A percentile compares a stretch with the other conserved stretches of the same genome.
Evolutionary conservation across 2,888 invertebrate genomes (phyloP).

Genomic region (Baccha elongata): DNA sequence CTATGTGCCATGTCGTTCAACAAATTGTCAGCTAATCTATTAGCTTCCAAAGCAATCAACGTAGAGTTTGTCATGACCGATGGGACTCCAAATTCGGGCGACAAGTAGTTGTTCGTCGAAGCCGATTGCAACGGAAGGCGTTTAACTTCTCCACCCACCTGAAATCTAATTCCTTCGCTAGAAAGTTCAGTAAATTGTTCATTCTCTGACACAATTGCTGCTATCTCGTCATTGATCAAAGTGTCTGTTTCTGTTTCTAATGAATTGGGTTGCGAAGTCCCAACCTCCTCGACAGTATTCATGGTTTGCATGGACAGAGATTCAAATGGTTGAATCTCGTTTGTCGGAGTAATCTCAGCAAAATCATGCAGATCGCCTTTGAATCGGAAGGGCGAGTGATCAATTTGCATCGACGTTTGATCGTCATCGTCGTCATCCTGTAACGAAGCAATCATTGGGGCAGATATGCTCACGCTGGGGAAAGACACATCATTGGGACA

Average conservation of each 20-base stretch:
- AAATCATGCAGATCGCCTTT: conserved; percentile 76
- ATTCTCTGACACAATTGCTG: conserved; percentile 51
- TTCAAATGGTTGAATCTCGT: conserved; percentile 76
- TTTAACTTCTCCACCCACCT: conserved; percentile 80
- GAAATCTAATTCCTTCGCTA: conserved; percentile 76
- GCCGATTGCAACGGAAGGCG: conserved; percentile 72
- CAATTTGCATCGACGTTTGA: conserved; percentile 70
- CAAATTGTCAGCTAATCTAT: conserved; percentile 86
- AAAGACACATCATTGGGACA: conserved; percentile 91
- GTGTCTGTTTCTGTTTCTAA: conserved; percentile 79
- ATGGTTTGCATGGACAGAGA: conserved; percentile 61
- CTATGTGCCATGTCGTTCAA: conserved; percentile 84
- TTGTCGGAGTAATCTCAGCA: conserved; percentile 79
- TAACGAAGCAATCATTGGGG: conserved; percentile 88
- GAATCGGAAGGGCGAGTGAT: conserved; percentile 49
- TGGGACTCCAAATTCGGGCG: conserved; percentile 81
- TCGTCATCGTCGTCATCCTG: conserved; percentile 84
- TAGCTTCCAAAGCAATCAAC: conserved; percentile 89
- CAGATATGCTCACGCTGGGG: conserved; percentile 90
- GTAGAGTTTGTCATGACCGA: conserved; percentile 87
- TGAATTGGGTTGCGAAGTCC: conserved; percentile 77
- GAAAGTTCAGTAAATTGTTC: conserved; percentile 68
- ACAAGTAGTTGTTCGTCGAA: conserved; percentile 69
- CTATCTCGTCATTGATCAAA: conserved; percentile 75
- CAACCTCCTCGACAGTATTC: conserved; percentile 58